Evolutionary conservation across 2,888 invertebrate genomes (phyloP), one percentile per base, ranked within the genome.

Genomic region (Amiota communis): DNA sequence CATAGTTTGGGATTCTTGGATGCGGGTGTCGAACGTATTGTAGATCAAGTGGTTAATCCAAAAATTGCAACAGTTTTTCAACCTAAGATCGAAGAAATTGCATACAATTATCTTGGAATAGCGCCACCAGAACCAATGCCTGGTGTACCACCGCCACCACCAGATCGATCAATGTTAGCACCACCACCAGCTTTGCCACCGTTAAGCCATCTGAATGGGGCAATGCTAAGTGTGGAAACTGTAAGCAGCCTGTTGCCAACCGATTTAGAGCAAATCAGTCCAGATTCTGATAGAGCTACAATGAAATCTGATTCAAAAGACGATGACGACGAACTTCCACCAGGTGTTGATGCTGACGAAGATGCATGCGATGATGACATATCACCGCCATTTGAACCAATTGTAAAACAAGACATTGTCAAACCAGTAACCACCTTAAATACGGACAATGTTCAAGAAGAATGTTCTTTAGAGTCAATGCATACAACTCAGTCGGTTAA

Each of bases 31-130:
- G 97, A 98, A 88, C 93, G 97, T 79, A 97, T 98, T 77, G 97
- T 98, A 0, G 97, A 98, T 87, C 98, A 98, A 91, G 97, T 98
- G 0, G 97, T 98, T 0, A 97, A 97, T 89, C 97, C 97, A 0
- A 98, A 98, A 91, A 95, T 98, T 9, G 93, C 94, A 77, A 93
- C 95, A 2, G 93, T 96, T 12, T 97, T 98, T 88, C 94, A 96
- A 86, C 96, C 97, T 0, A 94, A 96, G 91, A 95, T 98, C 10
- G 97, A 97, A 89, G 96, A 97, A 83, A 93, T 97, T 15, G 95
- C 97, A 0, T 97, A 97, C 87, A 95, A 95, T 88, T 95, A 94
- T 88, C 90, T 98, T 63, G 97, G 97, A 0, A 92, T 97, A 69
- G 93, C 95, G 72, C 93, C 93, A 79, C 95, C 95, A 57, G 92